These are phyloP conservation scores for Dryocosmus kuriphilus DNA, from an alignment of 2,888 invertebrate genomes.

Conservation along the genomic window DNA sequence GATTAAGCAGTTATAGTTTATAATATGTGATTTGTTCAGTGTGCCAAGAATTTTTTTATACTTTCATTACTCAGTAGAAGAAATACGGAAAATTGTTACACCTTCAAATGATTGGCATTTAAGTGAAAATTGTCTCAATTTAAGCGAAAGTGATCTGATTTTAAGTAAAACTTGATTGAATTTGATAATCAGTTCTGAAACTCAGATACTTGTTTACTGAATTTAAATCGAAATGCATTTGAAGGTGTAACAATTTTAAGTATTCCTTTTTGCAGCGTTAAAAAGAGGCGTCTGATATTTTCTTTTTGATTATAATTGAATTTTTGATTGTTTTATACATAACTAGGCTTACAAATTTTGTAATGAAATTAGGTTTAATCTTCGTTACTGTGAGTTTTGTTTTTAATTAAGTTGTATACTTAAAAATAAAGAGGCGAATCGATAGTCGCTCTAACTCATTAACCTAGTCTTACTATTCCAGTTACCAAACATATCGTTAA, in stretches of 20 bases:
- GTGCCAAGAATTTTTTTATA: slow-evolving; percentile 42
- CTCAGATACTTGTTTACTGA: too few relatives aligned
- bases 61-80: background rate
- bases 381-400: slow-evolving; percentile 14
- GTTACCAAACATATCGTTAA: slow-evolving; percentile 67
- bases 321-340: background rate
- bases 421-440: background rate
- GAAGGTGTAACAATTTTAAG: too few relatives aligned
- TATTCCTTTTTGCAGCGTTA: too few relatives aligned
- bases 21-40: slow-evolving; percentile 31
- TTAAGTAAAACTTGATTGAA: too few relatives aligned
- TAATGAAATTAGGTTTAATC: too few relatives aligned
- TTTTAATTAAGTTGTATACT: slow-evolving; percentile 4
- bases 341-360: background rate
- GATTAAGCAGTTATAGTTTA: background rate
- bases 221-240: too few relatives aligned
- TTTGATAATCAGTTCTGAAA: too few relatives aligned
- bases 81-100: too few relatives aligned
- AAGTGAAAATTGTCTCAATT: too few relatives aligned
- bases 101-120: too few relatives aligned
- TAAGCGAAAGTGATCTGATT: too few relatives aligned
- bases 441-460: slow-evolving; percentile 46
- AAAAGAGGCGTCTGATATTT: background rate
- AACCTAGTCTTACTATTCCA: slow-evolving; percentile 69
- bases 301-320: background rate